phyloP scores from a whole-genome alignment of 2,113 vertebrate species.

The Tympanuchus pallidicinctus region DNA sequence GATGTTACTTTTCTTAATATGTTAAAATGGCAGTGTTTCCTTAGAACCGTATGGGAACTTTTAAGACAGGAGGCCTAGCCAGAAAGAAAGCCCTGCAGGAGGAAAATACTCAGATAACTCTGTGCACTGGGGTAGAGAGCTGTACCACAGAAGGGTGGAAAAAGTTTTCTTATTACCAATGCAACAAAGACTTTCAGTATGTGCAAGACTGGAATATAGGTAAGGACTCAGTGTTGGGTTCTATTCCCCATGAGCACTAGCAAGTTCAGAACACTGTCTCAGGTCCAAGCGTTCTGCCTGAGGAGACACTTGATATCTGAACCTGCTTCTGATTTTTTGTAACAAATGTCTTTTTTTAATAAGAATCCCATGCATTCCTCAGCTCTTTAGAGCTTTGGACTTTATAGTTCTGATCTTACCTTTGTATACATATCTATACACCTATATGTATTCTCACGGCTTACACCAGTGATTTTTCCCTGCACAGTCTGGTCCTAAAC shows the following conservation, averaged over 20 bases:
- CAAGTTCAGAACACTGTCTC: neutral
- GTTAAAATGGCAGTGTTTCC: slow-evolving; percentile 54
- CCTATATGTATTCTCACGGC: neutral
- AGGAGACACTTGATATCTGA: neutral
- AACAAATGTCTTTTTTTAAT: neutral
- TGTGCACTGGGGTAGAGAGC: neutral
- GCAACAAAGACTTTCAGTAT: neutral
- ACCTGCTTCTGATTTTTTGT: neutral
- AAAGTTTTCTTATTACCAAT: neutral
- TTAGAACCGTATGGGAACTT: slow-evolving; percentile 60
- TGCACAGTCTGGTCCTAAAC: neutral
- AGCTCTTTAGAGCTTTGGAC: neutral
- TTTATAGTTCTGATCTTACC: neutral
- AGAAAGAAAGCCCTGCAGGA: slow-evolving; percentile 40
- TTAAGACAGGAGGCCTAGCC: slow-evolving; percentile 17
- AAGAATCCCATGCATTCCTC: neutral
- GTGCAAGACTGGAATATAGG: neutral
- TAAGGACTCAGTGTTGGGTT: neutral
- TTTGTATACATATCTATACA: neutral
- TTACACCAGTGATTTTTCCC: neutral
- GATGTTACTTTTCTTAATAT: slow-evolving; percentile 48
- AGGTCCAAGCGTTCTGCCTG: neutral
- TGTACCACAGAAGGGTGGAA: slow-evolving; percentile 11
- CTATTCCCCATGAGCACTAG: fast-evolving
- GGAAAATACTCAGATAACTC: slow-evolving; percentile 51